These are phyloP conservation scores for Mastigias papua DNA, from an alignment of 30 jellyfish, hydroid and myxozoan genomes.

Conservation along the genomic window DNA sequence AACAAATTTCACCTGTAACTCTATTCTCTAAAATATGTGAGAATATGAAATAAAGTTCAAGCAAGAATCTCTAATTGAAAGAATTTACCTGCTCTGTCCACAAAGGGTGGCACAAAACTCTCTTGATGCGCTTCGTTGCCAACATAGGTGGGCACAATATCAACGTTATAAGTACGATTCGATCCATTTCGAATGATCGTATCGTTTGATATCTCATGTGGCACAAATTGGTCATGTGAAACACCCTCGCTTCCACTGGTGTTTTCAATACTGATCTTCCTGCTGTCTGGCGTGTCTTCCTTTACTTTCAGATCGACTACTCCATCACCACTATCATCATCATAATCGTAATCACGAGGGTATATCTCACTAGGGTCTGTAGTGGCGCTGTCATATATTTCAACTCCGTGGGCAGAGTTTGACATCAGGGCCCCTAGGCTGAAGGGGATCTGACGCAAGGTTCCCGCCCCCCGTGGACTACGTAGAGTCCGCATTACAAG, in stretches of 20 bases:
- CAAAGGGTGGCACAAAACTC: not conserved
- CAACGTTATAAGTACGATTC: slow-evolving; percentile 14
- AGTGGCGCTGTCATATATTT: slow-evolving; percentile 40
- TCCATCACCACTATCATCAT: slow-evolving; percentile 31
- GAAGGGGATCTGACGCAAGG: not conserved
- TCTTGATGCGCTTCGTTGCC: not conserved
- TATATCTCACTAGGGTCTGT: slow-evolving; percentile 77
- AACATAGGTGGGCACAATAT: slow-evolving; percentile 30
- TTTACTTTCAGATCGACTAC: not conserved
- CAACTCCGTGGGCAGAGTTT: slow-evolving; percentile 21
- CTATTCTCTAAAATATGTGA: too few species aligned
- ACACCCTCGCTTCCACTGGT: not conserved
- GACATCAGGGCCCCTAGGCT: not conserved
- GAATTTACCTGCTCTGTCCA: slow-evolving; percentile 13
- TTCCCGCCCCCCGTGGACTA: slow-evolving; percentile 48
- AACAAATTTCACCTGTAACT: too few species aligned
- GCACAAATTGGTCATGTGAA: not conserved
- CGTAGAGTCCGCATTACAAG: slow-evolving; percentile 86
- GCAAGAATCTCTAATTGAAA: too few species aligned
- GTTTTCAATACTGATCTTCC: not conserved
- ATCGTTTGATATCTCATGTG: not conserved
- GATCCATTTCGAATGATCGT: not conserved
- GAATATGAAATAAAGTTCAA: too few species aligned
- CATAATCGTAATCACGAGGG: slow-evolving; percentile 88
- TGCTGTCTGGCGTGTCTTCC: not conserved